Percentiles rank a stretch among this genome's conserved stretches.
Conservation (phyloP, 2,113 vertebrate genomes). For the mouse (Mus musculus) region DNA sequence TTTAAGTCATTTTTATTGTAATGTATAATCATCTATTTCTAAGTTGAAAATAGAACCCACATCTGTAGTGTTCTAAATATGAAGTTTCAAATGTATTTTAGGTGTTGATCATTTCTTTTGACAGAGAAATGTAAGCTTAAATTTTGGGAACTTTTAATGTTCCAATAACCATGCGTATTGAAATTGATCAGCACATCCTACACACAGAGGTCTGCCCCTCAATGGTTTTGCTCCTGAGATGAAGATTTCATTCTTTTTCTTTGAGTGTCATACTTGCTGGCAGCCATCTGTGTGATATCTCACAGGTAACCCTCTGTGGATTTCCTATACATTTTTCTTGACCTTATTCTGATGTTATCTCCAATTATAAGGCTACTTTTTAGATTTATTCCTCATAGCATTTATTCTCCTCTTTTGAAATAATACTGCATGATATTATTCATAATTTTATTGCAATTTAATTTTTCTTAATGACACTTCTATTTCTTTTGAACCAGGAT, state of each 20-base stretch:
- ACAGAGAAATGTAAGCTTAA: background rate
- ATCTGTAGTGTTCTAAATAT: background rate
- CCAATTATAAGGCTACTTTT: background rate
- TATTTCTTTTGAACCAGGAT: background rate
- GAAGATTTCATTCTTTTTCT: background rate
- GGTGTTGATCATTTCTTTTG: background rate
- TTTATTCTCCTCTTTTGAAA: background rate
- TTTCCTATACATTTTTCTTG: too few relatives aligned
- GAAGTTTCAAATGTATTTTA: background rate
- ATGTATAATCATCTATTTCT: background rate
- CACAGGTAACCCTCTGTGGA: background rate
- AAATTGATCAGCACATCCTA: background rate
- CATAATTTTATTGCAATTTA: background rate
- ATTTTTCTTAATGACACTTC: constrained; percentile 4
- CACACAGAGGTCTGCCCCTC: background rate
- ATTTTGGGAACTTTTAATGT: background rate
- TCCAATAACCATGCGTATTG: background rate
- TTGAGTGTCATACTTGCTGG: background rate
- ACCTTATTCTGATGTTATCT: background rate
- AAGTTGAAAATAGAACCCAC: background rate
- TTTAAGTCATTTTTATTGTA: background rate
- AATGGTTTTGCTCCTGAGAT: background rate
- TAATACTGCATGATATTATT: background rate
- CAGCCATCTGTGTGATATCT: background rate
- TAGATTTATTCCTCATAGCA: background rate